phyloP scores from a whole-genome alignment of 2,113 vertebrate species.

The Daubentonia madagascariensis region DNA sequence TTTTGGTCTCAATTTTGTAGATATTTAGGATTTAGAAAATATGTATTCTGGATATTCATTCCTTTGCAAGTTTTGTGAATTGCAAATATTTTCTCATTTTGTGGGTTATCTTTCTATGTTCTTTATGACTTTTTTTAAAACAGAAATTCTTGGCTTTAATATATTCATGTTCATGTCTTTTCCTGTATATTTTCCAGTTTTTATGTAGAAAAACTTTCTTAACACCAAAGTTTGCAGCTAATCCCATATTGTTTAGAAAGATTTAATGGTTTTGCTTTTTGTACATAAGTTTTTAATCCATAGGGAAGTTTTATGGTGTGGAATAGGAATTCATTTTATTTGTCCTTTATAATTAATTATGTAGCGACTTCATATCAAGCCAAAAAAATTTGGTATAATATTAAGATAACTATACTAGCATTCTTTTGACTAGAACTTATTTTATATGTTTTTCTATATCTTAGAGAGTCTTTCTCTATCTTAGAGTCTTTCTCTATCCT shows the following conservation, averaged over 20 bases:
- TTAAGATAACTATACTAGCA: neutral
- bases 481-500: too few relatives aligned
- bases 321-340: neutral
- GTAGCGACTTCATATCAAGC: neutral
- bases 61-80: neutral
- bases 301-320: neutral
- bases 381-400: neutral
- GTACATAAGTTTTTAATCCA: neutral
- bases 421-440: neutral
- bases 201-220: neutral
- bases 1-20: neutral
- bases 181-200: neutral
- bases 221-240: neutral
- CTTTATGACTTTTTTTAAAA: neutral
- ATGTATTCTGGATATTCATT: neutral
- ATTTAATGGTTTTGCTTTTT: neutral
- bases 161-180: neutral
- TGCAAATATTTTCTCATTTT: neutral
- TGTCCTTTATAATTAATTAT: neutral
- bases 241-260: neutral
- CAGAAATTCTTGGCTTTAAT: neutral
- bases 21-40: neutral
- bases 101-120: neutral
- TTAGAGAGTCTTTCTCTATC: neutral
- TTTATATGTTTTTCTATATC: neutral